Base-by-base conservation (phyloP, 2,888 invertebrate species). In the Octonoba sinensis region DNA sequence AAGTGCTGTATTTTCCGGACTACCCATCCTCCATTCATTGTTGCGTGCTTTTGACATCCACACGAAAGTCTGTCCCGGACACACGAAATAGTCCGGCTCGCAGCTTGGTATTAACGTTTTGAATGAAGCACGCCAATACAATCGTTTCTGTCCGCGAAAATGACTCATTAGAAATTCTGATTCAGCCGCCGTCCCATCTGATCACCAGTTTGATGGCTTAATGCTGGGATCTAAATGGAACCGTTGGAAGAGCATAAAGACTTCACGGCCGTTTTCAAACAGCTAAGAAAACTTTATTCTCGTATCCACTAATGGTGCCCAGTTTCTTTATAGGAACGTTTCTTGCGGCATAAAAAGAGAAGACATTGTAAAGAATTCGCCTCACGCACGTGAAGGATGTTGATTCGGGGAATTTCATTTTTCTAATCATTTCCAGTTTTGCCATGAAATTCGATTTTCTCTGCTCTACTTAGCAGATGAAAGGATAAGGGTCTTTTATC, bases 401-500 rank as follows among this genome's bases (percentile, higher is more conserved):
- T 72, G 72, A 73, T 79, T 79, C 73, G 47, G 36, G 54, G 60
- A 73, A 79, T 79, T 79, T 73, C 79, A 69, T 79, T 79, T 73
- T 79, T 73, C 62, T 79, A 79, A 79, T 79, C 79, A 79, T 79
- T 79, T 79, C 69, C 49, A 46, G 76, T 20, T 54, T 56, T n/a
- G 47, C 47, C 27, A 27, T 62, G 46, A 57, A 79, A 79, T 79
- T 79, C 79, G 73, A 73, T 79, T 79, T 77, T 54, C 56, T 60
- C 13, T 46, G 46, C 18, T n/a, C 8, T 54, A 11, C 20, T 54
- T 36, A 36, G 36, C 36, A 6, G 36, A 36, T 36, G 36, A 36
- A 36, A 36, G 36, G 3, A 36, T 4, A 8, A 8, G 36, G 11
- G 8, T 36, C 11, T 6, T 27, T 36, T 36, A 11, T 36, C 8